Evolutionary conservation across 2,888 invertebrate genomes (phyloP), one percentile per base, ranked within the genome.

Genomic region (Leptinotarsa rubiginosa): DNA sequence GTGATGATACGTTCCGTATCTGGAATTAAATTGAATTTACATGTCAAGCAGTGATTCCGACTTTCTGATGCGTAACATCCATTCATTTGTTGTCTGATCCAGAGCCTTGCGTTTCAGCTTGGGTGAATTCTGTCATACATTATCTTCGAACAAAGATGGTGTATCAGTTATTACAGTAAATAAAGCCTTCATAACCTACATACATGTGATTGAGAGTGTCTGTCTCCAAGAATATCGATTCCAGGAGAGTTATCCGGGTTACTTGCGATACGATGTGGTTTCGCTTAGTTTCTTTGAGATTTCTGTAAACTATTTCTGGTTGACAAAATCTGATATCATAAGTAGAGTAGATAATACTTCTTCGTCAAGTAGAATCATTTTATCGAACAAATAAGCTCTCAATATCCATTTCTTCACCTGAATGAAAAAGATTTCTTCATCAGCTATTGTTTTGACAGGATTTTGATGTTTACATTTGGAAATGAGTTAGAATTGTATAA

Each of bases 21-120:
- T 69, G 20, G 59, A 47, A 69, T 69, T 56, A 47, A 56, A 69
- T 69, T 69, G 20, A 69, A 69, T 69, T 56, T 59, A 56, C 69
- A 69, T 69, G 69, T 69, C 47, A 59, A 69, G 56, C 41, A 70
- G 70, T 20, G 54, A 49, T 70, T 52, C 49, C 47, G 64, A 65
- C 54, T 65, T 62, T 49, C 65, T 70, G 70, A 31, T 64, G 70
- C 70, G 70, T 70, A 65, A 70, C 70, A 70, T 70, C 31, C 22
- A 56, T 56, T 69, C 47, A 69, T 69, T 47, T 62, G 47, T 70
- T 70, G 70, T 70, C 50, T 64, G 70, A 56, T 56, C 22, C 54
- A 25, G 47, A 56, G 56, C 56, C 41, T 56, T 56, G 56, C 47
- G 31, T 20, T 69, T 56, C 69, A 47, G 52, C 69, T 47, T 41